Conservation (phyloP, 1,140 invertebrate genomes). For the Oncopodura yosiiana region DNA sequence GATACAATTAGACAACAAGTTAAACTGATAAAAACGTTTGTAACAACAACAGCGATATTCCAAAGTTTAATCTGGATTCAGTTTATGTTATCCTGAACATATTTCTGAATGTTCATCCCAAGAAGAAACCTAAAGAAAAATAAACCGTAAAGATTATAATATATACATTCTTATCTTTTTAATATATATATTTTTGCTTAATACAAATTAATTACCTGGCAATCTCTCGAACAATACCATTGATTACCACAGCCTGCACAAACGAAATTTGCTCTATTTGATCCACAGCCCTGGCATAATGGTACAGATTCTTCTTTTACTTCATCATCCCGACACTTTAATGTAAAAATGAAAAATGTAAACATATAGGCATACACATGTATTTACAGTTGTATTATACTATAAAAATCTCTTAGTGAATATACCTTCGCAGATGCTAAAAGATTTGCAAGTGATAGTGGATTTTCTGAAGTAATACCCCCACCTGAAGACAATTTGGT, state of each 20-base stretch:
- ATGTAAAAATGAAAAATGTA: background rate
- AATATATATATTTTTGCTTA: too few relatives aligned
- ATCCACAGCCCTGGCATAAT: constrained; percentile 68
- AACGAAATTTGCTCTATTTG: constrained; percentile 66
- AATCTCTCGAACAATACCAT: constrained; percentile 80
- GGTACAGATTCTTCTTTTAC: constrained; percentile 41
- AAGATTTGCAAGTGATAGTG: constrained; percentile 50
- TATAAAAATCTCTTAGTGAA: background rate
- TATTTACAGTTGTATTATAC: constrained; percentile 1
- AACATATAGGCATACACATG: background rate
- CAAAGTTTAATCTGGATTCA: too few relatives aligned
- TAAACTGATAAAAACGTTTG: too few relatives aligned
- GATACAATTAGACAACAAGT: too few relatives aligned
- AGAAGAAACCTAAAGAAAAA: constrained; percentile 55
- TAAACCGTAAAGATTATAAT: too few relatives aligned
- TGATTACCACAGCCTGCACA: constrained; percentile 77
- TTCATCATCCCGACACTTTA: constrained; percentile 20
- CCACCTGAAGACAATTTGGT: constrained; percentile 8
- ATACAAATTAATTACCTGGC: constrained; percentile 75
- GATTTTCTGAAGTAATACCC: constrained; percentile 14
- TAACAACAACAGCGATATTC: too few relatives aligned
- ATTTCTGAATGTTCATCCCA: constrained; percentile 78
- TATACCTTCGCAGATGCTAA: constrained; percentile 53
- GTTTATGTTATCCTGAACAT: constrained; percentile 59
- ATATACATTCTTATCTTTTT: too few relatives aligned